A percentile compares a stretch with the other conserved stretches of the same genome.
These are phyloP conservation scores for Conger conger DNA, from an alignment of 2,113 vertebrate species.

Conservation along the genomic window DNA sequence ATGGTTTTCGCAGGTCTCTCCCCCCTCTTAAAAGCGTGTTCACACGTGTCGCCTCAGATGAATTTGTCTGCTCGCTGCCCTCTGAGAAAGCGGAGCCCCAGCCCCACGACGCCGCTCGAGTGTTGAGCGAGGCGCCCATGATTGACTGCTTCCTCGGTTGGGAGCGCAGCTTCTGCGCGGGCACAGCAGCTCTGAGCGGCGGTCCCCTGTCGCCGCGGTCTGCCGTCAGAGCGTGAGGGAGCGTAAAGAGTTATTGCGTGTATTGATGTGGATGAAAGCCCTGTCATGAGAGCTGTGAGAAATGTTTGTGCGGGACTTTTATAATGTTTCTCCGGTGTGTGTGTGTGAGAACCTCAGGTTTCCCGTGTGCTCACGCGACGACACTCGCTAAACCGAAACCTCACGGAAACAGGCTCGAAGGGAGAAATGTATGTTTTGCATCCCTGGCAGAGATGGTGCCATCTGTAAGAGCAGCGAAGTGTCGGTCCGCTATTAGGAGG, in stretches of 20 bases:
- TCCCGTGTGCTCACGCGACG: not conserved
- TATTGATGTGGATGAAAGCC: not conserved
- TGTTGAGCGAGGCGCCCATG: not conserved
- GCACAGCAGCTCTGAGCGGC: not conserved
- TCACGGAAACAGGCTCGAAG: not conserved
- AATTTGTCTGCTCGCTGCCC: not conserved
- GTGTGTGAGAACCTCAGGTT: not conserved
- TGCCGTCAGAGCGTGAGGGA: not conserved
- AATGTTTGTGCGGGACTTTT: not conserved
- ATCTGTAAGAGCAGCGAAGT: constrained; percentile 23
- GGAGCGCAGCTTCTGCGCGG: not conserved
- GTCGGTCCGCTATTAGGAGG: constrained; percentile 31
- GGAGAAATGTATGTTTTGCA: not conserved
- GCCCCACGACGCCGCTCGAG: no score
- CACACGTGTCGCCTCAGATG: not conserved
- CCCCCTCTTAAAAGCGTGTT: constrained; percentile 1
- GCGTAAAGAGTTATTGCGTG: not conserved
- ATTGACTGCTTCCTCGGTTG: not conserved
- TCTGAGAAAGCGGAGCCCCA: not conserved
- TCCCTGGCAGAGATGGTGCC: constrained; percentile 27
- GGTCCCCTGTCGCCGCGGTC: not conserved
- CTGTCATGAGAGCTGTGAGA: not conserved
- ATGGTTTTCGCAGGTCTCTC: not conserved
- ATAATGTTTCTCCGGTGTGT: not conserved
- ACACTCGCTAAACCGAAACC: not conserved